Conservation (phyloP, 2,113 vertebrate species). For the Salminus brasiliensis region DNA sequence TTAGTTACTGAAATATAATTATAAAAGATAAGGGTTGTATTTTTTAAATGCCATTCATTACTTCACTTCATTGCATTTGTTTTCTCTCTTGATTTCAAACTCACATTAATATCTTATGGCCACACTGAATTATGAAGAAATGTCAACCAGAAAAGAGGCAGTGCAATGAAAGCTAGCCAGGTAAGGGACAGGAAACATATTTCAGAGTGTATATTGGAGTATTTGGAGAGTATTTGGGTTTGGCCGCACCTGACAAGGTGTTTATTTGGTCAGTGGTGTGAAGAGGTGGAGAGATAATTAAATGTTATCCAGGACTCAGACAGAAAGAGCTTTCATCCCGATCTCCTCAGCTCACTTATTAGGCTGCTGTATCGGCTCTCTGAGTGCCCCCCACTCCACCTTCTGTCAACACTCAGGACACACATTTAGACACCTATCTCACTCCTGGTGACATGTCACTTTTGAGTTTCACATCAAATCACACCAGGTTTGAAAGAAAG, state of each 20-base stretch:
- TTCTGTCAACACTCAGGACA: constrained; percentile 34
- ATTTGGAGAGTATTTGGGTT: constrained; percentile 3
- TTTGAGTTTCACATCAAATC: constrained; percentile 35
- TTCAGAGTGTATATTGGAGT: background rate
- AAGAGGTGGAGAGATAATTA: constrained; percentile 3
- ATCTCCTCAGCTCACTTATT: background rate
- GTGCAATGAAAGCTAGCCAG: background rate
- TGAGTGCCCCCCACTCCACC: constrained; percentile 10
- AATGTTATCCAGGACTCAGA: constrained; percentile 6
- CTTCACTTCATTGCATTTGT: no score
- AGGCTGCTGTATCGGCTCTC: background rate
- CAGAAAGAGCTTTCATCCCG: background rate
- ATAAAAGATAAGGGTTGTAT: no score
- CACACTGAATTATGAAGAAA: background rate
- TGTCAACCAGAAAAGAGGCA: background rate
- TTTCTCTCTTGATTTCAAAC: no score
- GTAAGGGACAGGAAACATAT: background rate
- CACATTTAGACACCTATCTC: constrained; percentile 21
- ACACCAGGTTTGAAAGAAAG: constrained; percentile 10
- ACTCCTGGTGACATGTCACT: constrained; percentile 18
- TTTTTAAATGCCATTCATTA: no score
- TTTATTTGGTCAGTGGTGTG: constrained; percentile 29
- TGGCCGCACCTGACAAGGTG: background rate
- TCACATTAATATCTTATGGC: no score
- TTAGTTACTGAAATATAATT: no score